These are phyloP conservation scores for Ibycter americanus DNA, from an alignment of 2,797 vertebrate genomes.

Conservation along the genomic window DNA sequence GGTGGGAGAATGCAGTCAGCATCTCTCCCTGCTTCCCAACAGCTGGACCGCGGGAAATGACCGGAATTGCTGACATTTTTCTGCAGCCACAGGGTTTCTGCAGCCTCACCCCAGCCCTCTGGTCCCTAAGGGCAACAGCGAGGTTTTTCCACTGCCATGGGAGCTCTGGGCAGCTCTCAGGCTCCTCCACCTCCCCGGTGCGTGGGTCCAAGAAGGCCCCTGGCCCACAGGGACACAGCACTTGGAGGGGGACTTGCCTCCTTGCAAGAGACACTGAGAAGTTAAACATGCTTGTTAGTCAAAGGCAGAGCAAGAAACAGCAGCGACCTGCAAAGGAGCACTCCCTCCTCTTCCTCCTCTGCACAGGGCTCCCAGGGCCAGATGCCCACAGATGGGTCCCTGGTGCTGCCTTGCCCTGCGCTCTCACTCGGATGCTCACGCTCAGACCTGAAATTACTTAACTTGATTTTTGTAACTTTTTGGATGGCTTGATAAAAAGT, in stretches of 20 bases:
- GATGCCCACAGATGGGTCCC: background rate
- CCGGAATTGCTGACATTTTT: background rate
- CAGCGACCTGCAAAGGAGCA: accelerated
- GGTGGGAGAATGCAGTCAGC: background rate
- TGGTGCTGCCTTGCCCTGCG: accelerated
- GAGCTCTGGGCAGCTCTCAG: accelerated
- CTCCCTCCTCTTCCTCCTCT: background rate
- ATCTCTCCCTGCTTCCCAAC: background rate
- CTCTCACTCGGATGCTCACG: background rate
- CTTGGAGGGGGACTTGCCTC: background rate
- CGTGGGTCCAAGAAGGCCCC: background rate
- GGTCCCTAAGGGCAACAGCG: accelerated
- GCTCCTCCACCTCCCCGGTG: background rate
- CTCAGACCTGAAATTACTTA: background rate
- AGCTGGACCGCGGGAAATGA: background rate
- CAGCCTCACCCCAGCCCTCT: background rate
- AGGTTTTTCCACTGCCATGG: background rate
- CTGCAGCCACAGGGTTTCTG: background rate
- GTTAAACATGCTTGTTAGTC: background rate
- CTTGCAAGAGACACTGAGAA: background rate
- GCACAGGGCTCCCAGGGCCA: background rate
- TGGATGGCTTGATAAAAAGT: background rate
- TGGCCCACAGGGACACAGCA: background rate
- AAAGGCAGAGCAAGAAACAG: background rate
- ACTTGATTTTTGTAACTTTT: background rate